Evolutionary conservation across 2,113 vertebrate genomes (phyloP).

Genomic region (Protomyctophum bolini): DNA sequence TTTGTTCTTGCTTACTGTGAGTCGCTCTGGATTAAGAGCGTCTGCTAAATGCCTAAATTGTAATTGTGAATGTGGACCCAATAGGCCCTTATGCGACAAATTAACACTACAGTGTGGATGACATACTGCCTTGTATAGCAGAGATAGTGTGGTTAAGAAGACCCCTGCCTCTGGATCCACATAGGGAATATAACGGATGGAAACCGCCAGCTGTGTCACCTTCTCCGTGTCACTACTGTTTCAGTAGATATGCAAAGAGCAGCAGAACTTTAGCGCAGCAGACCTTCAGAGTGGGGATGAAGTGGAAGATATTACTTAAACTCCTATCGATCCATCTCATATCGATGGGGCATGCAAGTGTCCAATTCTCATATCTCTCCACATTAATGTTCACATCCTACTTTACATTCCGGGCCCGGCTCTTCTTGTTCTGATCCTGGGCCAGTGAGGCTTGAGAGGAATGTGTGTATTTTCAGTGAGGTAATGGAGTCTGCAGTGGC

Average conservation of each 20-base stretch:
- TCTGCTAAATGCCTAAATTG: too few species aligned
- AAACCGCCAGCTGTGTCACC: too few species aligned
- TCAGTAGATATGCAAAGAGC: too few species aligned
- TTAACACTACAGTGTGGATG: too few species aligned
- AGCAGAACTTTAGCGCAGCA: too few species aligned
- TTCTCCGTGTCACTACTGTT: too few species aligned
- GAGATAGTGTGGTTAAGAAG: constrained; percentile 3
- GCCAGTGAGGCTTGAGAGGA: constrained; percentile 38
- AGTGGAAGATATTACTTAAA: constrained; percentile 5
- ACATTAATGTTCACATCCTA: constrained; percentile 39
- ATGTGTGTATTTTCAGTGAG: constrained; percentile 33
- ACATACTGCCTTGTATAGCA: neutral
- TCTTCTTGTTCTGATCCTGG: constrained; percentile 30
- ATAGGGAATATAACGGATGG: too few species aligned
- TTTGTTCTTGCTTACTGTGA: too few species aligned
- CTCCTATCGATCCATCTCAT: constrained; percentile 34
- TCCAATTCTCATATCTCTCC: constrained; percentile 30
- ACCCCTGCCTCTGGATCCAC: constrained; percentile 6
- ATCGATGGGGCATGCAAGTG: constrained; percentile 24
- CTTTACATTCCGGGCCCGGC: constrained; percentile 27
- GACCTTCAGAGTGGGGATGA: neutral
- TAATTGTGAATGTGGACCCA: too few species aligned
- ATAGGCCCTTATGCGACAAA: too few species aligned
- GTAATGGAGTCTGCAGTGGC: constrained; percentile 52
- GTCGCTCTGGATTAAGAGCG: too few species aligned